A percentile compares a stretch with the other conserved stretches of the same genome.
Conservation (phyloP, 1,140 invertebrate species). For the Teleogryllus occipitalis region DNA sequence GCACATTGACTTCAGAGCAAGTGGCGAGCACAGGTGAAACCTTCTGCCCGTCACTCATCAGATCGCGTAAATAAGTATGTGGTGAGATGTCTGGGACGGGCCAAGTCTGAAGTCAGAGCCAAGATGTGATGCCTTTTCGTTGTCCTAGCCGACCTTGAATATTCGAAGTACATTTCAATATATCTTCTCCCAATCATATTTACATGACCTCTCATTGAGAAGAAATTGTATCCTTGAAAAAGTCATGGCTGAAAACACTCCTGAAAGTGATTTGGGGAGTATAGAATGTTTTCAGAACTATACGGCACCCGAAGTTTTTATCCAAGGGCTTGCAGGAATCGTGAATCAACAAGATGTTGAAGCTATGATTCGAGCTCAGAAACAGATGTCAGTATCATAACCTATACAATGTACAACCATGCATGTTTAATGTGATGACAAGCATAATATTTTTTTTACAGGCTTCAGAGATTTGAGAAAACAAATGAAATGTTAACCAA, state of each 20-base stretch:
- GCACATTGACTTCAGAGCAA: no score
- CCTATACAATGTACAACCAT: not conserved
- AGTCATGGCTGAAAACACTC: constrained; percentile 35
- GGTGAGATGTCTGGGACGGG: no score
- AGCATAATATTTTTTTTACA: constrained; percentile 34
- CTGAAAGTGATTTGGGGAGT: constrained; percentile 56
- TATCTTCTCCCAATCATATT: no score
- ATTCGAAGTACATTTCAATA: no score
- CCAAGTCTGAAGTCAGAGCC: no score
- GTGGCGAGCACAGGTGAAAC: no score
- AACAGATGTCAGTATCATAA: constrained; percentile 68
- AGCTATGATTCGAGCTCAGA: constrained; percentile 81
- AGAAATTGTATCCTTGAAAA: not conserved
- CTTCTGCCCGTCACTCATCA: no score
- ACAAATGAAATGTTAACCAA: constrained; percentile 96
- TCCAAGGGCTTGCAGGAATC: constrained; percentile 80
- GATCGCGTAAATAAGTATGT: no score
- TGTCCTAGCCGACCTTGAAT: no score
- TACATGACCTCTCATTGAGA: no score
- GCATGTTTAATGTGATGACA: not conserved
- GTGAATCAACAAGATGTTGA: constrained; percentile 87
- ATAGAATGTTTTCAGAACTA: constrained; percentile 83
- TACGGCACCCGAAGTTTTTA: constrained; percentile 80
- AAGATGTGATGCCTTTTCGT: no score
- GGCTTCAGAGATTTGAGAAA: constrained; percentile 91